Evolutionary conservation across 2,113 vertebrate genomes (phyloP).

Genomic region (Pygoscelis antarcticus): DNA sequence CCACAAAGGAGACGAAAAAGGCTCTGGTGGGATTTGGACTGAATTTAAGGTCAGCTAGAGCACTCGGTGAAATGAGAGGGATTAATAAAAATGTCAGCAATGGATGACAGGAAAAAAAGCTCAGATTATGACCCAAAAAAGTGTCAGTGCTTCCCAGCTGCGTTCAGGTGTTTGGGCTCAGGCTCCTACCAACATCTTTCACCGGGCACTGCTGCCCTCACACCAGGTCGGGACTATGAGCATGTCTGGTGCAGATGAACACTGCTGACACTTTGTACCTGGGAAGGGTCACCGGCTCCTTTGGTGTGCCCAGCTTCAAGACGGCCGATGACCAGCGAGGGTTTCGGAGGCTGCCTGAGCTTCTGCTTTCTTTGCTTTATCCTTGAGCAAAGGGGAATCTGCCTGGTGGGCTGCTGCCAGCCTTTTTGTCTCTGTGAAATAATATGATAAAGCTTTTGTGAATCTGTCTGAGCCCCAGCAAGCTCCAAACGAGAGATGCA

Average conservation of each 20-base stretch:
- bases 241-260: background rate
- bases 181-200: background rate
- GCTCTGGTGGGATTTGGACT: background rate
- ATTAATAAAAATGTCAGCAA: background rate
- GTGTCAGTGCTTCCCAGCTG: background rate
- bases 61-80: background rate
- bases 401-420: background rate
- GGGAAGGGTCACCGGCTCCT: background rate
- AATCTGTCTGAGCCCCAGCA: background rate
- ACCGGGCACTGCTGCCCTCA: background rate
- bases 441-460: background rate
- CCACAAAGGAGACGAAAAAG: background rate
- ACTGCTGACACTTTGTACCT: background rate
- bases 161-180: background rate
- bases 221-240: no score
- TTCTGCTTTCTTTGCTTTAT: background rate
- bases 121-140: background rate
- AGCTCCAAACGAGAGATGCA: background rate
- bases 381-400: background rate
- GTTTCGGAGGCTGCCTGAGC: background rate
- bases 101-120: background rate
- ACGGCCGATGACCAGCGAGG: fast-evolving
- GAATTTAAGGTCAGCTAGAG: background rate
- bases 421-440: background rate
- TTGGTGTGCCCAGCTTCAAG: fast-evolving